Percentiles rank a stretch among this genome's conserved stretches.
Conservation (phyloP, 2,888 invertebrate species). For the Troides aeacus region DNA sequence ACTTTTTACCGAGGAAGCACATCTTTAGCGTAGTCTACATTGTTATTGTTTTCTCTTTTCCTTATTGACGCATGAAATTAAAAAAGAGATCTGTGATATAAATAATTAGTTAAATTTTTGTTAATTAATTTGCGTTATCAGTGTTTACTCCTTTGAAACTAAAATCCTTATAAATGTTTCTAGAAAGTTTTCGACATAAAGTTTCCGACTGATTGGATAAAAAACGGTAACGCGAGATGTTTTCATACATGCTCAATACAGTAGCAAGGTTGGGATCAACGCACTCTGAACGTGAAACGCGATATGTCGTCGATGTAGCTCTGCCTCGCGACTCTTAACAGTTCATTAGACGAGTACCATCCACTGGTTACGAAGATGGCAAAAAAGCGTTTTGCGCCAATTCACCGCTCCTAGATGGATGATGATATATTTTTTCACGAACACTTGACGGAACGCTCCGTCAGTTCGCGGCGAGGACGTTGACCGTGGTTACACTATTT, state of each 20-base stretch:
- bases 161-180: background rate
- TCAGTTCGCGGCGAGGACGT: slow-evolving; percentile 61
- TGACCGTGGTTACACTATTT: slow-evolving; percentile 71
- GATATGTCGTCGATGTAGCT: slow-evolving; percentile 53
- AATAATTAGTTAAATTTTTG: background rate
- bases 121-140: background rate
- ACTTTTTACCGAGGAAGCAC: slow-evolving; percentile 50
- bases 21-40: slow-evolving; percentile 19
- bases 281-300: slow-evolving; percentile 55
- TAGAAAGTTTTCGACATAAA: slow-evolving; percentile 6
- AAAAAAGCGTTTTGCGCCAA: slow-evolving; percentile 69
- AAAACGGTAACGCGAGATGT: slow-evolving; percentile 33
- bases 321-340: slow-evolving; percentile 29
- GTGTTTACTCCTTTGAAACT: too few species aligned
- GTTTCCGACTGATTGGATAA: slow-evolving; percentile 31
- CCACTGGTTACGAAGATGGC: slow-evolving; percentile 50
- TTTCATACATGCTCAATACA: slow-evolving; percentile 44
- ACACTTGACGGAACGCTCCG: slow-evolving; percentile 67
- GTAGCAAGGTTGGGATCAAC: slow-evolving; percentile 46
- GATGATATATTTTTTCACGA: slow-evolving; percentile 61
- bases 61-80: background rate
- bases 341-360: slow-evolving; percentile 62
- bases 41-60: slow-evolving; percentile 15
- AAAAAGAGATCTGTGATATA: background rate
- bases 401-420: slow-evolving; percentile 53